Evolutionary conservation across 1,140 invertebrate genomes (phyloP), one percentile per base, ranked within the genome.

Genomic region (Rhyzopertha dominica): DNA sequence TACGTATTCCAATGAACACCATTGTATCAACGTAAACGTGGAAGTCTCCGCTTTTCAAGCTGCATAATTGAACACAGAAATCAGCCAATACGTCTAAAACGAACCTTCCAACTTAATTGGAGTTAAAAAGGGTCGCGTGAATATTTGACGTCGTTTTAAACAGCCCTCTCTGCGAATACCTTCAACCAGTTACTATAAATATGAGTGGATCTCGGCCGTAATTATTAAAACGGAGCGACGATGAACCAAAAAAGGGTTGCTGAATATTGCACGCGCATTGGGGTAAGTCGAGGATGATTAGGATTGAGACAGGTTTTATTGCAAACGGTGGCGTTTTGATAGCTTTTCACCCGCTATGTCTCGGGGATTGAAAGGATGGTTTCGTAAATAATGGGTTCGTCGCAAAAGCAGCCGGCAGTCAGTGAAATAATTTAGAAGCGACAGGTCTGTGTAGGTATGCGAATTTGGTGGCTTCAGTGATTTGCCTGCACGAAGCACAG

Each of bases 71-170:
- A n/a, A n/a, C n/a, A n/a, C n/a, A n/a, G n/a, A n/a, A n/a, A n/a
- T n/a, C n/a, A n/a, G n/a, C n/a, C n/a, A n/a, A n/a, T n/a, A n/a
- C n/a, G n/a, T n/a, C n/a, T n/a, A n/a, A n/a, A n/a, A n/a, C n/a
- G n/a, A n/a, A n/a, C n/a, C n/a, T n/a, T n/a, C 20, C 35, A 38
- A 42, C 29, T 51, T 51, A 51, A 51, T 51, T 51, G 49, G 43
- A 45, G 43, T 51, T 51, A 51, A 51, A 51, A 51, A 51, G 49
- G 49, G 49, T 51, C 43, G 28, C 18, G 10, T 50, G 22, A 51
- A 46, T 46, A 51, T 41, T 46, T 35, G 12, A 44, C 31, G n/a
- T 19, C 26, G 37, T 40, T 50, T 49, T 44, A 50, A 50, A 50
- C 47, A 45, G n/a, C 41, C 39, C 20, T n/a, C 30, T 32, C 43